Evolutionary conservation across 2,888 invertebrate genomes (phyloP).

Genomic region (Acleris laterana): DNA sequence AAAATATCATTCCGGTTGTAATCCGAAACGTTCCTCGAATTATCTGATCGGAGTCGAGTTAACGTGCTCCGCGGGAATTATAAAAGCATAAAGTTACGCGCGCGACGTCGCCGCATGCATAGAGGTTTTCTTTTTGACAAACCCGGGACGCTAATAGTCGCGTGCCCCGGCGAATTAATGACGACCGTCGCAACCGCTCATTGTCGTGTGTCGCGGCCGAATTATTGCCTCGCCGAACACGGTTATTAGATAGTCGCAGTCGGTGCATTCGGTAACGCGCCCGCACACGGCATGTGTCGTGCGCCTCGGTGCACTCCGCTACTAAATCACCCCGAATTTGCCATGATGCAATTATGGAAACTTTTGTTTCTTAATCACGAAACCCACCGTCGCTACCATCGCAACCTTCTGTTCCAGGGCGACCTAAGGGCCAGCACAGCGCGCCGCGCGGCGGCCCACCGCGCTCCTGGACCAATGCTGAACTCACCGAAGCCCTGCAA

Average conservation of each 20-base stretch:
- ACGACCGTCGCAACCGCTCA: constrained; percentile 77
- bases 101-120: constrained; percentile 77
- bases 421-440: constrained; percentile 96
- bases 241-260: constrained; percentile 73
- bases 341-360: constrained; percentile 65
- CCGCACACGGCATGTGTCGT: constrained; percentile 77
- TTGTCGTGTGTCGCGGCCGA: constrained; percentile 65
- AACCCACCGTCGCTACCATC: constrained; percentile 41
- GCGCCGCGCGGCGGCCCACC: constrained; percentile 96
- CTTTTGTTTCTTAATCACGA: constrained; percentile 55
- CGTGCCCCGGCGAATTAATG: constrained; percentile 80
- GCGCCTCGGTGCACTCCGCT: constrained; percentile 62
- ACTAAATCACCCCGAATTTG: constrained; percentile 68
- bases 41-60: constrained; percentile 79
- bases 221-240: constrained; percentile 69
- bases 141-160: constrained; percentile 72
- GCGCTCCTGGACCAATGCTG: constrained; percentile 96
- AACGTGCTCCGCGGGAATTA: constrained; percentile 78
- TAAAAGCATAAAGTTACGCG: constrained; percentile 78
- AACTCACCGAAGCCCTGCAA: constrained; percentile 94
- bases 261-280: constrained; percentile 69
- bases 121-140: constrained; percentile 76
- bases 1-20: constrained; percentile 67
- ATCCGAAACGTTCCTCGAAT: constrained; percentile 57
- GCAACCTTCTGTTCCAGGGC: constrained; percentile 83